These are phyloP conservation scores for Merops nubicus DNA, from an alignment of 2,113 vertebrate genomes.

Conservation along the genomic window DNA sequence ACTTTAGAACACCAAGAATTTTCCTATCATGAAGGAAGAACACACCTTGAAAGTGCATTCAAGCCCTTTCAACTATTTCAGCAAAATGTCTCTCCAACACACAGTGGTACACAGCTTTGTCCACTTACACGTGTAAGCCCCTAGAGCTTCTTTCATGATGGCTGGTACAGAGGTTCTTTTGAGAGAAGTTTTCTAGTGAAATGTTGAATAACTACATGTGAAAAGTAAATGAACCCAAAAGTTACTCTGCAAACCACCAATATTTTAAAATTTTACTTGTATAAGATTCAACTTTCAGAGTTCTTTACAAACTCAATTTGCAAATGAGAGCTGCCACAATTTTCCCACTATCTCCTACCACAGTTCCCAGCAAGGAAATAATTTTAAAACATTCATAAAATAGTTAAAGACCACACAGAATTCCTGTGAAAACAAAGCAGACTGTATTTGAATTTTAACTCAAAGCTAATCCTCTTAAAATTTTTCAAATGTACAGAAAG, in stretches of 20 bases:
- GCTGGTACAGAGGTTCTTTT: not conserved
- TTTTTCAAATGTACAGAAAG: not conserved
- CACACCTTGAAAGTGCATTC: not conserved
- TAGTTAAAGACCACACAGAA: not conserved
- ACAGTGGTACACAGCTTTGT: not conserved
- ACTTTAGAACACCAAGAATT: not conserved
- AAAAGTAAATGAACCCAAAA: not conserved
- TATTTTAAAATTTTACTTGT: not conserved
- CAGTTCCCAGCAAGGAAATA: not conserved
- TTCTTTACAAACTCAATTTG: not conserved
- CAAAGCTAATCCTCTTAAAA: not conserved
- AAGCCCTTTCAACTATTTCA: not conserved
- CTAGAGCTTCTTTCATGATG: not conserved
- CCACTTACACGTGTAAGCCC: not conserved
- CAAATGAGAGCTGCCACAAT: not conserved
- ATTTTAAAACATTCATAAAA: not conserved
- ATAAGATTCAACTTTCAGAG: not conserved
- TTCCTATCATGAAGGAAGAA: not conserved
- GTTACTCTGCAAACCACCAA: not conserved
- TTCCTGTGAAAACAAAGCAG: not conserved
- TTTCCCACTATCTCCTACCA: not conserved
- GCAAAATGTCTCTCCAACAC: not conserved
- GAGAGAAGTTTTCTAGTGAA: not conserved
- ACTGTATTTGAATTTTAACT: not conserved
- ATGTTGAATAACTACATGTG: not conserved